phyloP scores from a whole-genome alignment of 2,113 vertebrate genomes.

The Eclectus roratus region DNA sequence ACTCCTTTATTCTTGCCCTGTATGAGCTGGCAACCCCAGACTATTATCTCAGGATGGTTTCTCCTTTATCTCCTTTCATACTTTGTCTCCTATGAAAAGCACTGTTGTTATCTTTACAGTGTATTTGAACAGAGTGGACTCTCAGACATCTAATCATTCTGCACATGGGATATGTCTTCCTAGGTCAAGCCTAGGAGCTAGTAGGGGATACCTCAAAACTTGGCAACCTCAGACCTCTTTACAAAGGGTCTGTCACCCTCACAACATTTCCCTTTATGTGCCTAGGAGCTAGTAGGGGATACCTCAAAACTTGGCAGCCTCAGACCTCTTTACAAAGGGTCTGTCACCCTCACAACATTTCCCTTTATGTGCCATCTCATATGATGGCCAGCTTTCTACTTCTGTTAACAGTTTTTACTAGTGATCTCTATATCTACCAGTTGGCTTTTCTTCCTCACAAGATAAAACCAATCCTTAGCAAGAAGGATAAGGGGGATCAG shows the following conservation, averaged over 20 bases:
- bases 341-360: not conserved
- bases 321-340: not conserved
- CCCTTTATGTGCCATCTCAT: not conserved
- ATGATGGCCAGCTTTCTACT: not conserved
- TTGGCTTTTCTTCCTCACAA: not conserved
- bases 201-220: not conserved
- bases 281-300: not conserved
- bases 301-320: not conserved
- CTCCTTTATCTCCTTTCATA: not conserved
- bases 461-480: not conserved
- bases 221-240: not conserved
- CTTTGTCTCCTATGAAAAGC: not conserved
- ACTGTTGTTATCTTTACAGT: fast-evolving
- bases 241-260: fast-evolving
- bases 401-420: not conserved
- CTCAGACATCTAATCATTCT: not conserved
- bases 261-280: not conserved
- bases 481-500: not conserved
- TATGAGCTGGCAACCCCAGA: not conserved
- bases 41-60: not conserved
- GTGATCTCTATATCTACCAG: not conserved
- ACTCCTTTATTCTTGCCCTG: not conserved
- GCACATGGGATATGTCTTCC: not conserved
- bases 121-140: not conserved
- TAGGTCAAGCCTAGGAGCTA: not conserved